Conservation (phyloP, 2,888 invertebrate genomes). For the Hirtodrosophila alboralis region DNA sequence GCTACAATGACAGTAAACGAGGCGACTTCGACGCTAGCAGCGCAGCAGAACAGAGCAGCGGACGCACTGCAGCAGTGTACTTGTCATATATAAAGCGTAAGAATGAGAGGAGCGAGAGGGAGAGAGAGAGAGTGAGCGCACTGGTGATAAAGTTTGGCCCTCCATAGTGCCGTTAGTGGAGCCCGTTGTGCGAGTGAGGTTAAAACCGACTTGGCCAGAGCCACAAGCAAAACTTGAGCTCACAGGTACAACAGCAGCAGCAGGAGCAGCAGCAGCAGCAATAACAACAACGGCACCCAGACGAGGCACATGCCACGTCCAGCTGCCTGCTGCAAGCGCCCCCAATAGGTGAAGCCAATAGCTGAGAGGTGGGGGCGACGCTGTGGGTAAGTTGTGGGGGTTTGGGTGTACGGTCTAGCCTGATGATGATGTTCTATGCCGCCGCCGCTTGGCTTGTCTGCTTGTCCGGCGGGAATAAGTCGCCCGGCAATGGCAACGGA, state of each 20-base stretch:
- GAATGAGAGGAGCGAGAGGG: constrained; percentile 19
- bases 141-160: constrained; percentile 74
- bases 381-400: constrained; percentile 10
- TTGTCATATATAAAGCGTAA: constrained; percentile 68
- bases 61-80: constrained; percentile 74
- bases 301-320: constrained; percentile 53
- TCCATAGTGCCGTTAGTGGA: constrained; percentile 74
- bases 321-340: constrained; percentile 51
- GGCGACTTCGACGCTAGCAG: constrained; percentile 30
- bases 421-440: constrained; percentile 83
- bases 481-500: constrained; percentile 45
- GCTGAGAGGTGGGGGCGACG: background rate
- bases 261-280: constrained; percentile 17
- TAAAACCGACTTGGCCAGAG: constrained; percentile 59
- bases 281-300: constrained; percentile 64
- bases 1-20: constrained; percentile 71
- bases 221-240: constrained; percentile 56
- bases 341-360: constrained; percentile 14
- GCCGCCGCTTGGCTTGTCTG: constrained; percentile 81
- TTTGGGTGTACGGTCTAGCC: constrained; percentile 47
- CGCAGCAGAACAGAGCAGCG: constrained; percentile 33
- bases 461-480: constrained; percentile 80
- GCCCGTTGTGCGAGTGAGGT: constrained; percentile 64
- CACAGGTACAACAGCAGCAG: constrained; percentile 53
- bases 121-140: constrained; percentile 54